A percentile compares a stretch with the other conserved stretches of the same genome.
These are phyloP conservation scores for Triplophysa dalaica DNA, from an alignment of 2,113 vertebrate genomes.

Conservation along the genomic window DNA sequence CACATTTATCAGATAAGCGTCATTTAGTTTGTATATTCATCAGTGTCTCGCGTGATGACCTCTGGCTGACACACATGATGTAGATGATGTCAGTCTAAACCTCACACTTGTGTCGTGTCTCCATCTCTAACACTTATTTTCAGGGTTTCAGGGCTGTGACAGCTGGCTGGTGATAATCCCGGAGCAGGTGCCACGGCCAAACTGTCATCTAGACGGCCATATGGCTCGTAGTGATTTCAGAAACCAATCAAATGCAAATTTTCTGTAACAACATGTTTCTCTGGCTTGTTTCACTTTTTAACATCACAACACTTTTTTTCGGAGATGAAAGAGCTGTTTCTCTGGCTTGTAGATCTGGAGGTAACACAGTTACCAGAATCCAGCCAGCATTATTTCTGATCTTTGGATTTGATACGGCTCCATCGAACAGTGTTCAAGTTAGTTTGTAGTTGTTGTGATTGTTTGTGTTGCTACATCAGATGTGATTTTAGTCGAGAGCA, in stretches of 20 bases:
- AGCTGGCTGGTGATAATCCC: conserved; percentile 31
- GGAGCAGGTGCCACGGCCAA: conserved; percentile 12
- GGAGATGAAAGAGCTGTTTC: neutral
- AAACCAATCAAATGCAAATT: conserved; percentile 34
- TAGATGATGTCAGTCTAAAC: no score
- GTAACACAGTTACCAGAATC: neutral
- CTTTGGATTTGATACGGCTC: conserved; percentile 35
- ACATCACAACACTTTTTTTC: neutral
- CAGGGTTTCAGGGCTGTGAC: no score
- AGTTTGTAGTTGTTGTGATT: neutral
- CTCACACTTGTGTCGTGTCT: neutral
- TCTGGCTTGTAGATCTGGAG: neutral
- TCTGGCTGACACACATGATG: neutral
- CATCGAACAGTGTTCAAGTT: conserved; percentile 28
- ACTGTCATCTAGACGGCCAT: neutral
- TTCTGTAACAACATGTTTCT: conserved; percentile 8
- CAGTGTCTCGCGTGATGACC: no score
- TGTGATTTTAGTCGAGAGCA: neutral
- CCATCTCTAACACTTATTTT: no score
- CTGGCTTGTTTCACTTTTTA: conserved; percentile 4
- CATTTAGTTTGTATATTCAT: no score
- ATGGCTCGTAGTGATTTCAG: neutral
- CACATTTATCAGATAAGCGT: no score
- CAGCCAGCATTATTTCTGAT: neutral
- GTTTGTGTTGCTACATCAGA: neutral